Evolutionary conservation across 2,888 invertebrate species (phyloP).

Genomic region (Zonitis immaculata): DNA sequence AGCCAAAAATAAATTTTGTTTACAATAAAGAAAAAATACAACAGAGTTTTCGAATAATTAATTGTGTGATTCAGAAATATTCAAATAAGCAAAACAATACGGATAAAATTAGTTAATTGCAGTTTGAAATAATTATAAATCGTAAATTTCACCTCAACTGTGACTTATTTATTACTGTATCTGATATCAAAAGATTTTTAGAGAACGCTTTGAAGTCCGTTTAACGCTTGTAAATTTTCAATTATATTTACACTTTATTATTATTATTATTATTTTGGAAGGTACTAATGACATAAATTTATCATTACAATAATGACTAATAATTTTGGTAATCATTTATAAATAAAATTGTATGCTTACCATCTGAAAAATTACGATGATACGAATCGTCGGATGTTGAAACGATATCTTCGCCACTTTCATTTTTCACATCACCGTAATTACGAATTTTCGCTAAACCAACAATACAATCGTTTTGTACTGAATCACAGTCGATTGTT

Average conservation of each 20-base stretch:
- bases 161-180: conserved; percentile 27
- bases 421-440: not conserved
- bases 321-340: not conserved
- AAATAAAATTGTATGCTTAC: not conserved
- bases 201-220: conserved; percentile 22
- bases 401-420: conserved; percentile 7
- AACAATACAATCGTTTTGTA: not conserved
- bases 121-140: conserved; percentile 14
- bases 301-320: not conserved
- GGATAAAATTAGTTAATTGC: conserved; percentile 17
- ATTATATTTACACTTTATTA: conserved; percentile 23
- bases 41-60: no score
- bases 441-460: not conserved
- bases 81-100: conserved; percentile 9
- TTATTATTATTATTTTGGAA: conserved; percentile 10
- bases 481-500: not conserved
- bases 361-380: not conserved
- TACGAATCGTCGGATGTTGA: conserved; percentile 13
- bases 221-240: conserved; percentile 26
- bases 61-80: not conserved
- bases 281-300: conserved; percentile 6
- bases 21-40: not conserved
- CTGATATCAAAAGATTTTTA: conserved; percentile 26
- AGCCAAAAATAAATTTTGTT: not conserved
- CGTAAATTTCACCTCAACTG: conserved; percentile 18